A percentile compares a stretch with the other conserved stretches of the same genome.
These are phyloP conservation scores for Phalloptychus januarius DNA, from an alignment of 2,797 vertebrate genomes.

Conservation along the genomic window DNA sequence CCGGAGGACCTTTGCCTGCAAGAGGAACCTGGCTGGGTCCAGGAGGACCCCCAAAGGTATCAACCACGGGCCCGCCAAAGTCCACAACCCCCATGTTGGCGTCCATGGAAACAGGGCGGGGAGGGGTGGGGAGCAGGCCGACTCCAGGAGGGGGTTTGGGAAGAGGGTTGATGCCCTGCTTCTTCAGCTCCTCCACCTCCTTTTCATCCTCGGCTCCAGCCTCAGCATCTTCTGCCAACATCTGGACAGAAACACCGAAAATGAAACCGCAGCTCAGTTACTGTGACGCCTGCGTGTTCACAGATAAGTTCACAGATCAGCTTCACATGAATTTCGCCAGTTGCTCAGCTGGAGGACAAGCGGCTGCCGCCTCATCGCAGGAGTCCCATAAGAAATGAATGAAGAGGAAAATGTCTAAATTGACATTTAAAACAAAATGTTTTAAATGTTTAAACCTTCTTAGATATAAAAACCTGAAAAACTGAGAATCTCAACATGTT, in stretches of 20 bases:
- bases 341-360: too few species aligned
- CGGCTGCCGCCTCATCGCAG: too few species aligned
- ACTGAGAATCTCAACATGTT: too few species aligned
- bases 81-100: conserved; percentile 65
- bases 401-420: too few species aligned
- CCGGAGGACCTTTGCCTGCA: conserved; percentile 57
- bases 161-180: conserved; percentile 95
- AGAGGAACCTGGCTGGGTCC: conserved; percentile 66
- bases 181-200: conserved; percentile 96
- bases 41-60: conserved; percentile 71
- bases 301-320: too few species aligned
- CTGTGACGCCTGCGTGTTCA: background rate
- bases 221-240: conserved; percentile 94
- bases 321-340: too few species aligned
- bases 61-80: conserved; percentile 53
- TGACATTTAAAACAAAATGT: too few species aligned
- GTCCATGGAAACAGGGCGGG: conserved; percentile 81
- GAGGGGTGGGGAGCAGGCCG: conserved; percentile 91
- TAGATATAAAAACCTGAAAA: too few species aligned
- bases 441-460: too few species aligned
- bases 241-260: conserved; percentile 72
- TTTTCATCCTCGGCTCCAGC: conserved; percentile 96
- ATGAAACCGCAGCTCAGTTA: background rate
- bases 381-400: too few species aligned
- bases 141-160: conserved; percentile 95